Conservation (phyloP, 2,113 vertebrate genomes). For the Barbus barbus region DNA sequence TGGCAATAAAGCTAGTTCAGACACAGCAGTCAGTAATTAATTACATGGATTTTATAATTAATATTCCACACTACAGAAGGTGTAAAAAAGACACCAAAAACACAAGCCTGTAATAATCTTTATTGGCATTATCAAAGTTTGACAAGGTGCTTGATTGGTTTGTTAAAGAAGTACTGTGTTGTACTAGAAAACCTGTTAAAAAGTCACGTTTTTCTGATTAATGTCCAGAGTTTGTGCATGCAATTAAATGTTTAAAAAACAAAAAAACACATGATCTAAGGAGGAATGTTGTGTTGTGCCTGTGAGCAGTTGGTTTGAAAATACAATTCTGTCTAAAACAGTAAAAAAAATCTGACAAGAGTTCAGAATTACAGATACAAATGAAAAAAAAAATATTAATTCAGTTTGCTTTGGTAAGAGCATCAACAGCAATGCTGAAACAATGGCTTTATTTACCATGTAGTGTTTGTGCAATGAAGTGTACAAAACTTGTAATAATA, state of each 20-base stretch:
- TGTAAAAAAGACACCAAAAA: not conserved
- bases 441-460: not conserved
- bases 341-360: not conserved
- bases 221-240: not conserved
- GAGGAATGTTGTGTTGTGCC: not conserved
- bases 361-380: too few species aligned
- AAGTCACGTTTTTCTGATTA: not conserved
- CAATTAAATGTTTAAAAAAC: not conserved
- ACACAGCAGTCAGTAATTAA: too few species aligned
- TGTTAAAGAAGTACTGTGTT: not conserved
- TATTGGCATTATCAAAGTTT: constrained; percentile 7
- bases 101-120: not conserved
- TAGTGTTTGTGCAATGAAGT: not conserved
- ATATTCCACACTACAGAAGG: not conserved
- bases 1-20: too few species aligned
- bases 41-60: not conserved
- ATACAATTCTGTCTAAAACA: not conserved
- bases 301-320: not conserved
- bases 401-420: not conserved
- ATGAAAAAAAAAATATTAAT: too few species aligned
- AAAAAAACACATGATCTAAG: not conserved
- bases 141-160: not conserved
- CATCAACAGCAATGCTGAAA: not conserved
- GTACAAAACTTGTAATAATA: not conserved
- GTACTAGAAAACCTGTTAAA: not conserved